Conservation (phyloP, 2,888 invertebrate species). For the Platycnemis pennipes region DNA sequence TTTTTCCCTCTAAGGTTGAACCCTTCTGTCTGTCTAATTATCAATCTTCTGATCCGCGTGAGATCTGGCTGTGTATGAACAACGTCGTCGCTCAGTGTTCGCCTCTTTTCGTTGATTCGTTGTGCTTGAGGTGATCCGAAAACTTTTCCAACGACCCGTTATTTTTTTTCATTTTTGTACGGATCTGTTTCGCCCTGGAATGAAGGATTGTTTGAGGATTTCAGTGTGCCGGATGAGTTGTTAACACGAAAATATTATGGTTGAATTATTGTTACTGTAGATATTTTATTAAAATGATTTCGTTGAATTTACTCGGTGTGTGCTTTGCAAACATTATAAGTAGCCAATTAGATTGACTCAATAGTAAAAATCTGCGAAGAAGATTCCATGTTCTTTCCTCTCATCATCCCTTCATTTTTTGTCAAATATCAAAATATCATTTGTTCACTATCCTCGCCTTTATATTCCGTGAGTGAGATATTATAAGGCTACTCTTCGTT, state of each 20-base stretch:
- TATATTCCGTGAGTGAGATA: too few species aligned
- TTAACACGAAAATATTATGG: constrained; percentile 32
- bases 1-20: too few species aligned
- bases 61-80: constrained; percentile 55
- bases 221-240: background rate
- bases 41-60: background rate
- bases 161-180: constrained; percentile 20
- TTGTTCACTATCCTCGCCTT: too few species aligned
- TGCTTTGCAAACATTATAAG: too few species aligned
- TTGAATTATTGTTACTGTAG: constrained; percentile 60
- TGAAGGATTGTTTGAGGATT: background rate
- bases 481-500: too few species aligned
- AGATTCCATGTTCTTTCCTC: too few species aligned
- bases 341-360: too few species aligned
- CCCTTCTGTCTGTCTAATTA: background rate
- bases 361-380: too few species aligned
- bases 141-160: constrained; percentile 24
- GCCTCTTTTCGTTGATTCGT: constrained; percentile 10
- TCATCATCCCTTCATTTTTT: too few species aligned
- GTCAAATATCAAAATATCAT: too few species aligned
- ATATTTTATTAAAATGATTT: constrained; percentile 42
- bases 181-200: background rate
- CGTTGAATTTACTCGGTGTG: background rate
- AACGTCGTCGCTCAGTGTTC: constrained; percentile 27
- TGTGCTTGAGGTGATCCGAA: background rate